Conservation (phyloP, 2,113 vertebrate species). For the Theristicus caerulescens region DNA sequence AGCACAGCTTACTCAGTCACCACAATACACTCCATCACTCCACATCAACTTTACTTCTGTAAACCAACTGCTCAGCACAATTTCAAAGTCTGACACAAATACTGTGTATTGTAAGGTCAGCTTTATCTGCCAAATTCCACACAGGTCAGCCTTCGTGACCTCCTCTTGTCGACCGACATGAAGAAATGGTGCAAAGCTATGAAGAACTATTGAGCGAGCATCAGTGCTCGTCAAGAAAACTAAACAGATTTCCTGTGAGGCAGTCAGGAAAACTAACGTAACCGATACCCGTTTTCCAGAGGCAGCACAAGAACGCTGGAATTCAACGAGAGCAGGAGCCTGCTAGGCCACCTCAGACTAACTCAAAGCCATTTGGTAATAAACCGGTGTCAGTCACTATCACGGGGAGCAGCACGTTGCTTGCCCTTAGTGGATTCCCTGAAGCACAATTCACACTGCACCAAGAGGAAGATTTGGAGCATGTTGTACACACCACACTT, state of each 20-base stretch:
- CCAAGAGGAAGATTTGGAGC: not conserved
- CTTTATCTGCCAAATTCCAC: conserved; percentile 24
- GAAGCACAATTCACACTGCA: not conserved
- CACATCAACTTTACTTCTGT: not conserved
- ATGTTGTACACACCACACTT: not conserved
- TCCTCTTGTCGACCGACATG: not conserved
- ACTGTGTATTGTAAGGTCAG: not conserved
- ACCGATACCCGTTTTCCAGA: not conserved
- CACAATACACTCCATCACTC: not conserved
- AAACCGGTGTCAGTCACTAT: not conserved
- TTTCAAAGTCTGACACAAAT: not conserved
- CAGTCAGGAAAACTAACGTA: not conserved
- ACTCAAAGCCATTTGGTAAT: not conserved
- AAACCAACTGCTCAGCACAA: conserved; percentile 18
- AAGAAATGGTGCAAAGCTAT: not conserved
- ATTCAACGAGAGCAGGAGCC: not conserved
- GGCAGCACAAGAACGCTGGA: not conserved
- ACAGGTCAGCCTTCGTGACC: not conserved
- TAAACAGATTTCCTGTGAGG: not conserved
- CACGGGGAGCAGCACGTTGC: accelerated
- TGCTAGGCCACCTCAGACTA: not conserved
- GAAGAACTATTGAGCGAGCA: not conserved
- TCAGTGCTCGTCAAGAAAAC: not conserved
- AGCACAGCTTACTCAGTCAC: not conserved
- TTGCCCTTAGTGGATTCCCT: not conserved